Evolutionary conservation across 2,888 invertebrate genomes (phyloP), one percentile per base, ranked within the genome.

Genomic region (Tetranychus piercei): DNA sequence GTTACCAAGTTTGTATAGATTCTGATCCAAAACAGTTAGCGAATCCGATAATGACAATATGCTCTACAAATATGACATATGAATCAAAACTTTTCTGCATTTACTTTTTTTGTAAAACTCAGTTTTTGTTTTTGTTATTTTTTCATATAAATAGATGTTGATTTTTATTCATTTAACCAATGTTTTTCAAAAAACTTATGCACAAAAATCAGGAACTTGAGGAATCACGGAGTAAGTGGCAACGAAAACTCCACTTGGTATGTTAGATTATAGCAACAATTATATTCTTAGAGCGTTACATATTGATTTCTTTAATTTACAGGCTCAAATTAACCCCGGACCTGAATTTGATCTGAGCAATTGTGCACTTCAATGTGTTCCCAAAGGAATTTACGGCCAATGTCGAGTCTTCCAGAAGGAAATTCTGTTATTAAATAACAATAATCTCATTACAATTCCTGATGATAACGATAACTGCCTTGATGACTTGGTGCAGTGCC

Each of bases 211-310:
- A 55, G 15, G 55, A 55, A 55, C 9, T 6, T 55, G 55, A 55
- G 55, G 55, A 55, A 55, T 15, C 55, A 15, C 1, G 11, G 7
- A 55, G 55, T 55, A 55, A 55, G 15, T 55, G 55, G 55, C 69
- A 69, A n/a, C 9, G n/a, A 11, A 69, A 69, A 23, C 69, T 69
- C 4, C 69, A 69, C n/a, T 69, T 69, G 69, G 69, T 69, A 69
- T 15, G 9, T 23, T 15, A 11, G 8, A 69, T 6, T 2, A 2
- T 55, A 15, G 3, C 55, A 34, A 5, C 55, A 55, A 15, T 55
- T 55, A 7, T 55, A 15, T 6, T 3, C 15, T 55, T 6, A 15
- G 6, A 34, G 34, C 34, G 55, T 15, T 55, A 15, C 15, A 15
- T 55, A 8, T n/a, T 23, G 22, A 11, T 69, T 69, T 69, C 9